Evolutionary conservation across 2,888 invertebrate species (phyloP), one percentile per base, ranked within the genome.

Genomic region (Caenorhabditis imperialis): DNA sequence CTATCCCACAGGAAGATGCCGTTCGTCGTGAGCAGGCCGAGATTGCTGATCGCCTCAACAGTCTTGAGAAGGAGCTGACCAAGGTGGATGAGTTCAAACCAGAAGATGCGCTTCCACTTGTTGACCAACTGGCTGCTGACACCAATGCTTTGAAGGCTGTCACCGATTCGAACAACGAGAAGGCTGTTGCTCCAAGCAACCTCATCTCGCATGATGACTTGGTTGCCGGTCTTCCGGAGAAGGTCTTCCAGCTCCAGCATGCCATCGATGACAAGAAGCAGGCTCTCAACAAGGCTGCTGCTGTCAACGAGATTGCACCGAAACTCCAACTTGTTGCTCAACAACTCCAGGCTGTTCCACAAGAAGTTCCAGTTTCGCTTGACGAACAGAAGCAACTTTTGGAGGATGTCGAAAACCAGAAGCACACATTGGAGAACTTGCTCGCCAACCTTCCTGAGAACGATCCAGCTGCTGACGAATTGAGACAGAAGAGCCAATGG

Each of bases 401-500:
- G 53, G 80, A 80, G 63, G 77, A 78, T 54, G 55, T 75, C 42
- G 78, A 71, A 57, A 63, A 67, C 37, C 51, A 70, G 44, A 78
- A 76, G 38, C 62, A 74, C 45, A 63, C 76, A 23, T 65, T 78
- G 37, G 76, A 80, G 51, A 73, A 74, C 47, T 55, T 78, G 40
- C 60, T 78, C 35, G 63, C 72, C 35, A 60, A 60, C 44, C 57
- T 78, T 42, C 78, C 75, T 18, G 61, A 70, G 54, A 62, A 71
- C 35, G 71, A 70, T 48, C 63, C 53, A 58, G 75, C 72, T 54
- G 75, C 70, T 44, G 72, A 77, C 37, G 77, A 79, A 60, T 69
- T 81, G 48, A 69, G 75, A 23, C 60, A 74, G 54, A 77, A 74
- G 74, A 78, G 76, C 48, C 62, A 69, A 51, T 78, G 78, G 77